phyloP scores from a whole-genome alignment of 2,113 vertebrate genomes.

The Psittacula cyanocephala region DNA sequence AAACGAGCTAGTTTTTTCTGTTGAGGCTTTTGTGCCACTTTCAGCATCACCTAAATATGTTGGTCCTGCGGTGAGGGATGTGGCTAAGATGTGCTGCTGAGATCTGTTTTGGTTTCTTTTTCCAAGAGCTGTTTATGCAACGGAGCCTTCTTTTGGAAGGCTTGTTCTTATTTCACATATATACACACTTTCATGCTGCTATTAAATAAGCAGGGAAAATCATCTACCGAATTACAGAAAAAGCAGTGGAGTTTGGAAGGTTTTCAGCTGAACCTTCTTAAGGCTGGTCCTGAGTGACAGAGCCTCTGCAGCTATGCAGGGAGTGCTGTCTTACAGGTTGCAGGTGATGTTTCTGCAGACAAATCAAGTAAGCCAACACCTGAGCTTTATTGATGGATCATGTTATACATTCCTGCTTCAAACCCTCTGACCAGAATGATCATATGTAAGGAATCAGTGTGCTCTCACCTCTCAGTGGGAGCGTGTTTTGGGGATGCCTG shows the following conservation, averaged over 20 bases:
- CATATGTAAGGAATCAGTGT: background rate
- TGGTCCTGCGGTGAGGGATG: fast-evolving
- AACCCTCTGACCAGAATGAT: background rate
- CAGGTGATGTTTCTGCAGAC: background rate
- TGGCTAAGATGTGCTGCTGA: background rate
- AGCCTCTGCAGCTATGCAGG: background rate
- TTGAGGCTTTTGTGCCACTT: background rate
- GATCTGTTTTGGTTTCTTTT: background rate
- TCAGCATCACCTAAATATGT: background rate
- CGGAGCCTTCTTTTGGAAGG: background rate
- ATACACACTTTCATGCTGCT: background rate
- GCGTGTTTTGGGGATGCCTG: background rate
- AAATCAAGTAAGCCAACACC: background rate
- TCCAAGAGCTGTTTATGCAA: background rate
- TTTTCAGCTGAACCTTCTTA: background rate
- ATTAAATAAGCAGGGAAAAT: background rate
- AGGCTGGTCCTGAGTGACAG: background rate
- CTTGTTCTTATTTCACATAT: background rate
- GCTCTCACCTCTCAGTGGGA: background rate
- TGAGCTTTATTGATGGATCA: background rate
- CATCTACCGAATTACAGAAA: background rate
- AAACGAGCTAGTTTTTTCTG: background rate
- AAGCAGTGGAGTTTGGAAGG: background rate
- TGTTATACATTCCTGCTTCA: background rate
- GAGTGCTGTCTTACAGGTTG: fast-evolving